Base-by-base conservation (phyloP, 2,888 invertebrate genomes). In the Crematogaster levior region DNA sequence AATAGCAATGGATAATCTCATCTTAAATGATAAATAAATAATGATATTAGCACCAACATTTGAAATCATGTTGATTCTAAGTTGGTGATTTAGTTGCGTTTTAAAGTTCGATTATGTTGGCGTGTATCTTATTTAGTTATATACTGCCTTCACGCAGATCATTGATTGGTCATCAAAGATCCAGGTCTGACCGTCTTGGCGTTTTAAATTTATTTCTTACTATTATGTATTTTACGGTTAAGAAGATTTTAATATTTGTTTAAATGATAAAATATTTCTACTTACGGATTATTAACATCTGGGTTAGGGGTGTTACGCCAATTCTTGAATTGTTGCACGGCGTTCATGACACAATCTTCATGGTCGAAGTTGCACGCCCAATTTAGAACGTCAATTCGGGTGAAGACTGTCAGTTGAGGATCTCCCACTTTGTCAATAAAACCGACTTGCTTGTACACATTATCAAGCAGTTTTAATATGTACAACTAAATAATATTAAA, bases 331-430 rank as follows among this genome's bases (percentile, higher is more conserved):
- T 97, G 96, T 15, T 95, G 94, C 6, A 96, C 96, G 0, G 98
- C 96, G 81, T 97, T 97, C n/a, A 96, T 95, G 12, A 98, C 95
- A 91, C 98, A 98, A 90, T 96, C 96, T 7, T 95, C 95, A 83
- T 97, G 96, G 24, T 97, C 97, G 84, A 98, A 95, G 85, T 96
- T 96, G 88, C 98, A 98, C 0, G 98, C 97, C 93, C 97, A 97
- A 65, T 95, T 96, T 10, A 98, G 94, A 27, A 98, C 95, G 86
- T 97, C 97, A 9, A 96, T 96, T 0, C 98, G 95, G 85, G 97
- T 97, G 91, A 97, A 97, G 0, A 97, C 96, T 2, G 96, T 95
- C 73, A 98, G 95, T 86, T 97, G 97, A 37, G 96, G 96, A 92
- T 97, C 97, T 27, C 95, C 95, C 0, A 95, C 92, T 0, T 95